Evolutionary conservation across 2,888 invertebrate genomes (phyloP), one percentile per base, ranked within the genome.

Genomic region (Noctua janthe): DNA sequence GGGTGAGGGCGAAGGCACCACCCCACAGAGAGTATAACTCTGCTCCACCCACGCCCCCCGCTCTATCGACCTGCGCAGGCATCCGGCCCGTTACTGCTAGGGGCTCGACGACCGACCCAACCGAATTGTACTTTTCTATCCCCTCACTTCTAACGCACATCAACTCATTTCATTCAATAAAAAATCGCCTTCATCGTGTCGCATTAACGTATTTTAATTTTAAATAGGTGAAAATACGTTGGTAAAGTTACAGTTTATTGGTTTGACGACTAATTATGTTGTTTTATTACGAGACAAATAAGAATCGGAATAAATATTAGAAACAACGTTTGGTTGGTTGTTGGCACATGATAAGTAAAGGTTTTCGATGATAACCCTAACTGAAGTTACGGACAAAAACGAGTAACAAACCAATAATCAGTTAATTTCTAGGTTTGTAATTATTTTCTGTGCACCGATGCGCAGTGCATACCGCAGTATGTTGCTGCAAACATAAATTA

Each of bases 1-100:
- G 97, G 93, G 96, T 96, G 95, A 97, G 96, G 92, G 96, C 95
- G 94, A 96, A 96, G 92, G 97, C 93, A 94, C 95, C 97, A 94
- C 97, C 94, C 94, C 92, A 93, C 94, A 93, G 93, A 92, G 93
- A 92, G 92, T 93, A 93, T 84, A 92, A 92, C 93, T 92, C 93
- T 92, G 92, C 94, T 93, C 95, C 94, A 95, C 96, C 96, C 96
- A 94, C 95, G 90, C 93, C 93, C 93, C 94, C 92, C 93, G 94
- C 94, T 95, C 94, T 96, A 95, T 96, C 97, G 97, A 97, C 96
- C 96, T 96, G 96, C 96, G 96, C 96, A 93, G 92, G 94, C 94
- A 93, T 93, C 94, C 92, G 92, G 90, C 85, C 91, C 89, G 90
- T 86, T 89, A 91, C 91, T 89, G 92, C 91, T 91, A 90, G 91